Evolutionary conservation across 2,113 vertebrate species (phyloP).

Genomic region (Arenaria interpres): DNA sequence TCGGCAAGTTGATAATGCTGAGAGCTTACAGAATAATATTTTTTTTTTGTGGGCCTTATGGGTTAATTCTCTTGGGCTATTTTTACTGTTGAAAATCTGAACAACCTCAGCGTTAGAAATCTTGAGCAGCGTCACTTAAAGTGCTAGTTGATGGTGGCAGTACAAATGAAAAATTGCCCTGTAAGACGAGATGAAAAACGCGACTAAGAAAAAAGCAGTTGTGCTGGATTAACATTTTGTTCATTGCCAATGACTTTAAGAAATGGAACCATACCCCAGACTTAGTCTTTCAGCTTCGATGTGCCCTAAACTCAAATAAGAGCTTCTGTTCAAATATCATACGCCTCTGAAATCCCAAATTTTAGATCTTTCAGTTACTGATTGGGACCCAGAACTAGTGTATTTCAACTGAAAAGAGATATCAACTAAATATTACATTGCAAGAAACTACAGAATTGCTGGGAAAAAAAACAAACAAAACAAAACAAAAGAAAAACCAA

Average conservation of each 20-base stretch:
- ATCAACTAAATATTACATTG: neutral
- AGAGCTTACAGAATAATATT: neutral
- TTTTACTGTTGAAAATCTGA: slow-evolving; percentile 27
- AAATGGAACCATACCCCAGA: neutral
- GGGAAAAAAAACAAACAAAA: too few species aligned
- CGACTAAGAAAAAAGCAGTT: neutral
- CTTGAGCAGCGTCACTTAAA: neutral
- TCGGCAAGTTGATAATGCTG: neutral
- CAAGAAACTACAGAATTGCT: neutral
- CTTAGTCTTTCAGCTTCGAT: neutral
- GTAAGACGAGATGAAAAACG: neutral
- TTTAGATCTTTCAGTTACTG: neutral
- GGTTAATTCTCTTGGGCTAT: neutral
- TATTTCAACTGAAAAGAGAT: neutral
- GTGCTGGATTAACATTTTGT: neutral
- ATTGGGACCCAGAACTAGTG: neutral
- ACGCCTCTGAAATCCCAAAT: neutral
- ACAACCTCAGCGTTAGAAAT: neutral
- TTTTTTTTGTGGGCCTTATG: neutral
- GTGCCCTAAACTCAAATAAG: neutral
- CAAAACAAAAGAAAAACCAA: neutral
- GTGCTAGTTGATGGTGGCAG: neutral
- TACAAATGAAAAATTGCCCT: neutral
- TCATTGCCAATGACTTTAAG: neutral
- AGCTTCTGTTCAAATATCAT: neutral